Evolutionary conservation across 2,888 invertebrate species (phyloP), one percentile per base, ranked within the genome.

Genomic region (Ochropleura plecta): DNA sequence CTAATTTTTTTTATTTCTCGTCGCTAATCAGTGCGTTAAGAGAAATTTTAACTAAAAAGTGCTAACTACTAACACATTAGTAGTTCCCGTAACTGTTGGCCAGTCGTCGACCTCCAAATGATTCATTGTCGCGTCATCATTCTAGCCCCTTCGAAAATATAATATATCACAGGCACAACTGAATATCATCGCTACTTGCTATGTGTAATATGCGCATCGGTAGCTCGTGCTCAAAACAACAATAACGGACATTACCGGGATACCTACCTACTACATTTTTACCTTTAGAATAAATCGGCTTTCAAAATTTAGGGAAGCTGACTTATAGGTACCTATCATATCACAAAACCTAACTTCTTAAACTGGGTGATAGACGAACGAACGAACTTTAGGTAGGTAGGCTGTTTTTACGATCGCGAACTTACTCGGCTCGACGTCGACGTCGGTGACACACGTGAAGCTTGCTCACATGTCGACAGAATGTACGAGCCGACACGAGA

Each of bases 91-190:
- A 8, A 18, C 51, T 51, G 51, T 18, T 18, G 18, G 51, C 18
- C 51, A 51, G 46, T 51, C 59, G n/a, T 65, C n/a, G 48, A 53
- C 76, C 40, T 48, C 18, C 14, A 65, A 66, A 60, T 46, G 14
- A 73, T 53, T 53, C 53, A 30, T 40, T 53, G 6, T 16, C 30
- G 12, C 1, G 5, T 63, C 55, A 7, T 20, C 9, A 5, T 69
- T 20, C 18, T 46, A 57, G 12, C n/a, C 6, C 55, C n/a, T 68
- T 55, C 46, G 55, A 12, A 16, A 55, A 48, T 12, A 18, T 16
- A 16, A 16, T 40, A 12, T n/a, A 67, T n/a, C 10, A 30, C 14
- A n/a, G 49, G 18, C 46, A 48, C 14, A 51, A 18, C 67, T n/a
- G 46, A 71, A 67, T 71, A 67, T 30, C 18, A 18, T 51, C 7